A percentile compares a stretch with the other conserved stretches of the same genome.
Evolutionary conservation across 2,888 invertebrate species (phyloP).

Genomic region (Drosophila heteroneura): DNA sequence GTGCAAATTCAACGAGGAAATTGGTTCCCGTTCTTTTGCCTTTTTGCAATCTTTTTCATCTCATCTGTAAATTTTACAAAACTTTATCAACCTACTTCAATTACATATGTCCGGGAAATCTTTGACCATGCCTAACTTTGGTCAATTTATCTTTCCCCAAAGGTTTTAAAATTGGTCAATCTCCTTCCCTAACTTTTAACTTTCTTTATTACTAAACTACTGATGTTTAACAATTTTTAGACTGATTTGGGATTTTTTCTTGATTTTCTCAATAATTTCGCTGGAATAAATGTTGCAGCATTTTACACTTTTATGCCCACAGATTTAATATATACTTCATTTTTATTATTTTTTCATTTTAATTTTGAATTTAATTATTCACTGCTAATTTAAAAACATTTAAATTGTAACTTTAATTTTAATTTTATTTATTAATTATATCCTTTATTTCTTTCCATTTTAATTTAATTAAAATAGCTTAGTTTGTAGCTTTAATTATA

Average conservation of each 20-base stretch:
- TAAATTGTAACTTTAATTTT: too few species aligned
- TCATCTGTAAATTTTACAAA: background rate
- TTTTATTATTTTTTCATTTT: background rate
- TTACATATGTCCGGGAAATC: background rate
- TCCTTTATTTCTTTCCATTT: too few species aligned
- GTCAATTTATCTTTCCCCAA: background rate
- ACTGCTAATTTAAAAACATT: background rate
- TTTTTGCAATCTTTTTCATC: background rate
- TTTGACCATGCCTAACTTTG: background rate
- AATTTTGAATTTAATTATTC: background rate
- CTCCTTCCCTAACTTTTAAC: background rate
- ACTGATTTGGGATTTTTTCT: background rate
- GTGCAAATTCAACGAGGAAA: background rate
- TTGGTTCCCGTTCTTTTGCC: background rate
- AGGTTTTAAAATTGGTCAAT: rapidly evolving
- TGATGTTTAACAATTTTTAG: background rate
- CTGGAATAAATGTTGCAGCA: background rate
- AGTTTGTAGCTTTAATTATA: too few species aligned
- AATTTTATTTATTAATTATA: background rate
- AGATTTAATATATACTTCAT: background rate
- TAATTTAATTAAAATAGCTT: too few species aligned
- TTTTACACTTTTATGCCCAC: background rate
- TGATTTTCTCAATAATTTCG: background rate
- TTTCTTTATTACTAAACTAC: background rate
- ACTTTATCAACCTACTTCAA: background rate